phyloP scores from a whole-genome alignment of 2,888 invertebrate species.

The Hydroisotoma schaefferi region DNA sequence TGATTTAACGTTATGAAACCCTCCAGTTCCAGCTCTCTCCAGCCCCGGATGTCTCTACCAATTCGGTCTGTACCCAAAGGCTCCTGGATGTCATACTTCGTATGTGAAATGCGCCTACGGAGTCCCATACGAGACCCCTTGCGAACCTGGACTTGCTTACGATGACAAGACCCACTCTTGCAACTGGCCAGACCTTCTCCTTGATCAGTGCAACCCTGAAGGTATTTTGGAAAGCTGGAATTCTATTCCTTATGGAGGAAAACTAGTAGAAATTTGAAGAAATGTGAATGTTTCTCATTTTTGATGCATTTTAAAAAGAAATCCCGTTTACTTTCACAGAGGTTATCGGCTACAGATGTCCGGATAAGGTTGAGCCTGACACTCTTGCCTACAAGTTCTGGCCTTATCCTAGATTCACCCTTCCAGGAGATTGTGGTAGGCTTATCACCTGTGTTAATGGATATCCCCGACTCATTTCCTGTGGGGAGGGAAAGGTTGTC shows the following conservation, averaged over 20 bases:
- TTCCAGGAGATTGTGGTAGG: constrained; percentile 79
- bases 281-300: too few relatives aligned
- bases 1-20: background rate
- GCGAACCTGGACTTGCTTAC: constrained; percentile 82
- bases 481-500: constrained; percentile 82
- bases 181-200: constrained; percentile 88
- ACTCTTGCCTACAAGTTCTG: constrained; percentile 82
- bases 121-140: constrained; percentile 72
- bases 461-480: constrained; percentile 78
- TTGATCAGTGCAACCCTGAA: constrained; percentile 84
- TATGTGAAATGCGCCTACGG: constrained; percentile 84
- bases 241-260: background rate
- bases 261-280: too few relatives aligned
- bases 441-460: constrained; percentile 89
- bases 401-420: constrained; percentile 87
- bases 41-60: constrained; percentile 80
- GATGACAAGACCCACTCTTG: constrained; percentile 83
- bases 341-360: constrained; percentile 88
- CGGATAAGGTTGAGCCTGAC: constrained; percentile 74
- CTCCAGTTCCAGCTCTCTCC: constrained; percentile 70
- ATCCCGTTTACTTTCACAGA: constrained; percentile 63
- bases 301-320: background rate
- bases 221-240: constrained; percentile 56
- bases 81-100: constrained; percentile 72
- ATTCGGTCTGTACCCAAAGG: constrained; percentile 82